Percentiles rank a stretch among this genome's conserved stretches.
Evolutionary conservation across 2,888 invertebrate genomes (phyloP).

Genomic region (Phragmatobia fuliginosa): DNA sequence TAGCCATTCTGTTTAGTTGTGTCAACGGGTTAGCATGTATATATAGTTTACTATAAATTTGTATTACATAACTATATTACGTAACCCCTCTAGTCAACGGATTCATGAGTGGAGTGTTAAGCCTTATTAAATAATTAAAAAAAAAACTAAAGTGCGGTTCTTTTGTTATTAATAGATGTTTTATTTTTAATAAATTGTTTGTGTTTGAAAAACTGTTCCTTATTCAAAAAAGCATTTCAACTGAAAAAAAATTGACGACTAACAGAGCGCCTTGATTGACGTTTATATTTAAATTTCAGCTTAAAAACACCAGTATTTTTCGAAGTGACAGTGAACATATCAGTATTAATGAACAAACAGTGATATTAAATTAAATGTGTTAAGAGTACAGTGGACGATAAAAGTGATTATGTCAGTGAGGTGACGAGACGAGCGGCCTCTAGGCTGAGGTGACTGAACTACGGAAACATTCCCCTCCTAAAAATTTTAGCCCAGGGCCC

Average conservation of each 20-base stretch:
- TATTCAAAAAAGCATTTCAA: neutral
- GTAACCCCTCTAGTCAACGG: conserved; percentile 19
- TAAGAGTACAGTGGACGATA: conserved; percentile 60
- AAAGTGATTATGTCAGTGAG: conserved; percentile 75
- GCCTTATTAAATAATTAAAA: conserved; percentile 13
- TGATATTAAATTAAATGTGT: conserved; percentile 65
- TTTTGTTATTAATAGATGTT: neutral
- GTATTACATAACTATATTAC: conserved; percentile 46
- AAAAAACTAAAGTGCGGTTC: neutral
- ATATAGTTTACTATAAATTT: conserved; percentile 3
- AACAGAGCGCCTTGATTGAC: conserved; percentile 59
- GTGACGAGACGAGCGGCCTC: conserved; percentile 71
- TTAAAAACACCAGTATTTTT: conserved; percentile 34
- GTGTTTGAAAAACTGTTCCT: neutral
- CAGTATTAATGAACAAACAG: conserved; percentile 68
- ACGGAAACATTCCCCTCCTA: conserved; percentile 83
- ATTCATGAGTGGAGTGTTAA: neutral
- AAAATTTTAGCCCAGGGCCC: conserved; percentile 85
- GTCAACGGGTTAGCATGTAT: conserved; percentile 51
- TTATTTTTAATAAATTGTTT: neutral
- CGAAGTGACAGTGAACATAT: conserved; percentile 57
- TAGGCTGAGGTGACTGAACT: conserved; percentile 69
- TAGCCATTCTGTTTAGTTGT: conserved; percentile 67
- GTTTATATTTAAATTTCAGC: conserved; percentile 54
- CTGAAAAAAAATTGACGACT: conserved; percentile 39